Percentiles rank a stretch among this genome's conserved stretches.
Evolutionary conservation across 2,888 invertebrate genomes (phyloP).

Genomic region (Phengaris arion): DNA sequence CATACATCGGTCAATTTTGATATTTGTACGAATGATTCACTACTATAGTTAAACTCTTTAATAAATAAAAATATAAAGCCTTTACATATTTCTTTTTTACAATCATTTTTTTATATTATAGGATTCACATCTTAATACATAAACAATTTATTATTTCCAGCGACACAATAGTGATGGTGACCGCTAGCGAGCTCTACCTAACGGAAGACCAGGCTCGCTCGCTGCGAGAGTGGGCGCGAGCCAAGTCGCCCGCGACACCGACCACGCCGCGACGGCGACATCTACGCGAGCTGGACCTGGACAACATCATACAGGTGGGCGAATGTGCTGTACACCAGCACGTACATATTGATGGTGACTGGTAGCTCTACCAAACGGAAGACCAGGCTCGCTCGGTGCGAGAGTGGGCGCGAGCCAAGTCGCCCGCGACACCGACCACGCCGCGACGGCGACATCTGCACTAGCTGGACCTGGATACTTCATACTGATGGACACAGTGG

Average conservation of each 20-base stretch:
- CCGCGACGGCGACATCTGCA: slow-evolving; percentile 62
- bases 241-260: slow-evolving; percentile 57
- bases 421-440: slow-evolving; percentile 59
- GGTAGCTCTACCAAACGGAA: slow-evolving; percentile 48
- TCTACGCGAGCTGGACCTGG: slow-evolving; percentile 66
- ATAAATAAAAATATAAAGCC: too few species aligned
- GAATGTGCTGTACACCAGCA: neutral
- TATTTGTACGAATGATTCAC: too few species aligned
- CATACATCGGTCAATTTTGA: too few species aligned
- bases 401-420: slow-evolving; percentile 54
- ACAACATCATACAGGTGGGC: slow-evolving; percentile 68
- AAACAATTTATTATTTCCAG: slow-evolving; percentile 42
- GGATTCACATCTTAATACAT: too few species aligned
- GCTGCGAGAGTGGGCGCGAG: slow-evolving; percentile 49
- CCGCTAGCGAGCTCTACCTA: slow-evolving; percentile 44
- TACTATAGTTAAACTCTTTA: too few species aligned
- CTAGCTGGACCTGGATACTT: slow-evolving; percentile 71
- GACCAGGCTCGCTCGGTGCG: neutral
- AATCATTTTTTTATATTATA: too few species aligned
- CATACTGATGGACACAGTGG: slow-evolving; percentile 63
- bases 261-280: slow-evolving; percentile 63
- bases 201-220: too few species aligned
- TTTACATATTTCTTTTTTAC: too few species aligned
- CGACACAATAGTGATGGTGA: slow-evolving; percentile 72
- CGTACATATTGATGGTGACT: slow-evolving; percentile 53